A percentile compares a stretch with the other conserved stretches of the same genome.
Evolutionary conservation across 2,888 invertebrate genomes (phyloP).

Genomic region (Athetis lepigone): DNA sequence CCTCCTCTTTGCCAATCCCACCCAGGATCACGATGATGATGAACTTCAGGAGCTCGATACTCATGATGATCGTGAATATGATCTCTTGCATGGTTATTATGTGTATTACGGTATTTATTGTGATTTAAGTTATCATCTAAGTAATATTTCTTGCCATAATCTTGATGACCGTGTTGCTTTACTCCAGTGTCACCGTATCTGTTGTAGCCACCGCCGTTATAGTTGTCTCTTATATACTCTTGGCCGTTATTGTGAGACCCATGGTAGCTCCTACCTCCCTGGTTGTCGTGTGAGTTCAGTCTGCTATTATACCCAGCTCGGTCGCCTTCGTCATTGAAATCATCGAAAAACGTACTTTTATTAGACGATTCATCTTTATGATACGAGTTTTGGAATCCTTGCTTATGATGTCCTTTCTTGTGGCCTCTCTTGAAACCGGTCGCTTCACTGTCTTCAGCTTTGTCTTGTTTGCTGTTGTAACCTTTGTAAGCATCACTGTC

Average conservation of each 20-base stretch:
- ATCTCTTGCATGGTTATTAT: conserved; percentile 80
- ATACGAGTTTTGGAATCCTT: conserved; percentile 93
- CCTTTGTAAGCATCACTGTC: conserved; percentile 86
- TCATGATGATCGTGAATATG: conserved; percentile 80
- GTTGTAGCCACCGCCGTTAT: conserved; percentile 82
- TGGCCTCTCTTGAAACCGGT: conserved; percentile 88
- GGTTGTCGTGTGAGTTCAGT: conserved; percentile 82
- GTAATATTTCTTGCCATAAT: conserved; percentile 86
- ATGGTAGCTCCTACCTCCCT: conserved; percentile 83
- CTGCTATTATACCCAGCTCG: conserved; percentile 84
- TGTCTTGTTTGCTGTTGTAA: conserved; percentile 82
- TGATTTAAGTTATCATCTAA: conserved; percentile 84
- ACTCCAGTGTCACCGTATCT: conserved; percentile 82
- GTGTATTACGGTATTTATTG: conserved; percentile 82
- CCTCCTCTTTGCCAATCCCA: conserved; percentile 77
- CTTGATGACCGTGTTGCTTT: conserved; percentile 81
- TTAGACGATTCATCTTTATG: conserved; percentile 93
- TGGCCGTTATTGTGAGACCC: conserved; percentile 85
- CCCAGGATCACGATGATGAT: conserved; percentile 71
- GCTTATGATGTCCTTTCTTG: conserved; percentile 93
- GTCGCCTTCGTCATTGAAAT: conserved; percentile 88
- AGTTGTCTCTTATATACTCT: conserved; percentile 81
- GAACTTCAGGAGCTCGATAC: conserved; percentile 73
- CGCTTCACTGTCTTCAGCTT: conserved; percentile 83
- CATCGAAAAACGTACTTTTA: conserved; percentile 93